A percentile compares a stretch with the other conserved stretches of the same genome.
phyloP scores from a whole-genome alignment of 2,113 vertebrate species.

The Bubo scandiacus region DNA sequence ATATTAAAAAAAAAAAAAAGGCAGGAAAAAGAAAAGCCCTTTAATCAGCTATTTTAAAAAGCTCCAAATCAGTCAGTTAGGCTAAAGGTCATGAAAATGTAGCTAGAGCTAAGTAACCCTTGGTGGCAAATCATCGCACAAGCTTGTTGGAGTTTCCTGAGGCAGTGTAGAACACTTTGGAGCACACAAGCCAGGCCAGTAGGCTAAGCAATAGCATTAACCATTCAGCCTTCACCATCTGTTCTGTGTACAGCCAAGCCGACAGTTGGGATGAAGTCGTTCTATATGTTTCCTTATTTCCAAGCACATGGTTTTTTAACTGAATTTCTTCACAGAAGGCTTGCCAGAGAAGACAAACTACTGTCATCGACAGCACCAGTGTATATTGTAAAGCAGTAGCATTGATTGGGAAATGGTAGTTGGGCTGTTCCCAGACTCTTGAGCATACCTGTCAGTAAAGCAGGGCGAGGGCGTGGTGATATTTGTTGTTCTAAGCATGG shows the following conservation, averaged over 20 bases:
- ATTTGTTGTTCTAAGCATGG: not conserved
- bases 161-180: not conserved
- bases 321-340: not conserved
- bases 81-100: not conserved
- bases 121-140: not conserved
- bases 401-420: not conserved
- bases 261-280: not conserved
- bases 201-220: not conserved
- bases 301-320: not conserved
- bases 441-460: not conserved
- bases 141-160: not conserved
- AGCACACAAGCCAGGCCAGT: not conserved
- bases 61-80: not conserved
- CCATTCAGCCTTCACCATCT: not conserved
- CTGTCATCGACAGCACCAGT: not conserved
- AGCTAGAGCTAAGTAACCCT: not conserved
- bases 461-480: not conserved
- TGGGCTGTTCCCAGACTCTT: not conserved
- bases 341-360: not conserved
- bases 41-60: conserved; percentile 12
- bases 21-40: not conserved
- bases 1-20: not conserved
- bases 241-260: not conserved
- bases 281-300: not conserved
- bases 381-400: not conserved